Percentiles rank a stretch among this genome's conserved stretches.
These are phyloP conservation scores for Noctua janthina DNA, from an alignment of 2,888 invertebrate species.

Conservation along the genomic window DNA sequence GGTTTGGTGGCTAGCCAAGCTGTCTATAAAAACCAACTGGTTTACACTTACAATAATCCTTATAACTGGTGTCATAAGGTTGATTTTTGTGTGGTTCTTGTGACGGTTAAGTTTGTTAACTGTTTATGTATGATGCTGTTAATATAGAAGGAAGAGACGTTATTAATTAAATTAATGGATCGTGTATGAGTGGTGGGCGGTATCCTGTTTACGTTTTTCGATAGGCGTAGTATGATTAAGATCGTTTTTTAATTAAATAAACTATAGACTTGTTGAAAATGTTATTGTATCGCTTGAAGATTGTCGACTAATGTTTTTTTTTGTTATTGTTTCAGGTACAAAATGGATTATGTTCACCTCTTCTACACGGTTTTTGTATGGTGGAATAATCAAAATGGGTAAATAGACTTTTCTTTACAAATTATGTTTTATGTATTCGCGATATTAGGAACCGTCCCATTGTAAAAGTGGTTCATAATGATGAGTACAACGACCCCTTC, in stretches of 20 bases:
- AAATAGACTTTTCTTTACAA: not conserved
- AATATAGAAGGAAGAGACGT: constrained; percentile 37
- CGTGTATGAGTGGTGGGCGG: constrained; percentile 44
- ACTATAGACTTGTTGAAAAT: not conserved
- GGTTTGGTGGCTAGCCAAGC: constrained; percentile 58
- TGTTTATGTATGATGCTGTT: constrained; percentile 54
- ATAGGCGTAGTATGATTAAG: constrained; percentile 1
- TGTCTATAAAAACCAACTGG: constrained; percentile 30
- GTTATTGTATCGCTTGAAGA: not conserved
- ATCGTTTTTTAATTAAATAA: constrained; percentile 6
- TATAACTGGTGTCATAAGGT: not conserved
- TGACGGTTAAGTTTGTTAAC: constrained; percentile 36
- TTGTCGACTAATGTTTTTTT: not conserved
- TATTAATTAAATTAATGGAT: constrained; percentile 63
- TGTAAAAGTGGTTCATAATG: not conserved
- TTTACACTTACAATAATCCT: not conserved
- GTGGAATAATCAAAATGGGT: not conserved
- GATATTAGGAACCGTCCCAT: not conserved
- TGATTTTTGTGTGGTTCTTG: constrained; percentile 3
- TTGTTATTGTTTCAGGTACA: constrained; percentile 55
- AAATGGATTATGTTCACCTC: not conserved
- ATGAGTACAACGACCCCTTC: not conserved
- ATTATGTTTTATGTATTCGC: not conserved
- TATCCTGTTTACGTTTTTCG: constrained; percentile 39
- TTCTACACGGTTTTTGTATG: not conserved